Percentiles rank a stretch among this genome's conserved stretches.
These are phyloP conservation scores for Lordiphosa fenestrarum DNA, from an alignment of 2,888 invertebrate species.

Conservation along the genomic window DNA sequence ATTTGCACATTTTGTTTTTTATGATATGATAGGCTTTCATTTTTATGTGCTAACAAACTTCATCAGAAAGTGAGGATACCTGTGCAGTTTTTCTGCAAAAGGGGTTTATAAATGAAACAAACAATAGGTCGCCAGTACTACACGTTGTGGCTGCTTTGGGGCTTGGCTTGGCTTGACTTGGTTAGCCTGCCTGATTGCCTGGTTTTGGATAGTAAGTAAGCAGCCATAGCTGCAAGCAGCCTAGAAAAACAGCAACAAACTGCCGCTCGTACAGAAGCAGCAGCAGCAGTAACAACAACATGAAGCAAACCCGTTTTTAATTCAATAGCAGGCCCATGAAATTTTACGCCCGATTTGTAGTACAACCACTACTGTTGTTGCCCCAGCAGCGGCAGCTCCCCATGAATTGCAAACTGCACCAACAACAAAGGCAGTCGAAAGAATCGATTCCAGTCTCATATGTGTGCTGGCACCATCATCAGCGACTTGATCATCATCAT, in stretches of 20 bases:
- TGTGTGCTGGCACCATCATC: slow-evolving; percentile 21
- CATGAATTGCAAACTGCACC: slow-evolving; percentile 3
- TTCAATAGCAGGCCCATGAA: slow-evolving; percentile 77
- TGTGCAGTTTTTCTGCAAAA: background rate
- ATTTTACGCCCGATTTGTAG: slow-evolving; percentile 77
- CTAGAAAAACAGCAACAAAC: slow-evolving; percentile 32
- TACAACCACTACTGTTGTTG: slow-evolving; percentile 73
- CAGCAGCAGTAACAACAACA: slow-evolving; percentile 26
- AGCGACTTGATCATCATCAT: slow-evolving; percentile 7
- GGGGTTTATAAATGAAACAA: slow-evolving; percentile 42
- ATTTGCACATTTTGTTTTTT: too few species aligned
- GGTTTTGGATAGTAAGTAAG: slow-evolving; percentile 46
- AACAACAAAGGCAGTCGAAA: background rate
- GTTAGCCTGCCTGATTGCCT: slow-evolving; percentile 23
- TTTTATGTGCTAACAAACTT: too few species aligned
- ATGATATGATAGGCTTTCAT: too few species aligned
- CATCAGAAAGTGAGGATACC: too few species aligned
- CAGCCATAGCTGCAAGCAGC: slow-evolving; percentile 62
- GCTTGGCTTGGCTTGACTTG: slow-evolving; percentile 20
- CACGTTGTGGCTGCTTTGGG: slow-evolving; percentile 32
- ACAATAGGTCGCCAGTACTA: slow-evolving; percentile 60
- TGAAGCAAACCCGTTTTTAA: slow-evolving; percentile 67
- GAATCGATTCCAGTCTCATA: slow-evolving; percentile 23
- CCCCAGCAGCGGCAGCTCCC: slow-evolving; percentile 32
- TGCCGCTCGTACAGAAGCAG: slow-evolving; percentile 18